These are phyloP conservation scores for Rhadina sibilatrix DNA, from an alignment of 2,113 vertebrate genomes.

Conservation along the genomic window DNA sequence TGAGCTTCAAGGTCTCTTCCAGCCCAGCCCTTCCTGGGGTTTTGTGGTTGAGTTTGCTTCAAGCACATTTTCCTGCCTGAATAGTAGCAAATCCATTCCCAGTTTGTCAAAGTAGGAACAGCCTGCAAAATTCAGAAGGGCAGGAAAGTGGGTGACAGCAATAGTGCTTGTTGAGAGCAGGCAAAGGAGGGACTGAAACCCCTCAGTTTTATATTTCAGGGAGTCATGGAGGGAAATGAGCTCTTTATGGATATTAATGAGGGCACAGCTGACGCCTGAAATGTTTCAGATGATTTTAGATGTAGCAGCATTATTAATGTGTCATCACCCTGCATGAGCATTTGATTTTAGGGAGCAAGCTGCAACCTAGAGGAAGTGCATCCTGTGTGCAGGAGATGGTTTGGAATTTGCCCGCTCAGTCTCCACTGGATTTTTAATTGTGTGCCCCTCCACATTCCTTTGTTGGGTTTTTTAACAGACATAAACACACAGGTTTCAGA, in stretches of 20 bases:
- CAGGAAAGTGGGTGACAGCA: background rate
- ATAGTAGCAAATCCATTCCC: background rate
- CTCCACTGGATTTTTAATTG: background rate
- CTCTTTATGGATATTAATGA: slow-evolving; percentile 6
- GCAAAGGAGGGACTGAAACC: background rate
- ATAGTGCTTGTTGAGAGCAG: background rate
- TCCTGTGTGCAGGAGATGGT: background rate
- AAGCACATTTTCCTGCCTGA: fast-evolving
- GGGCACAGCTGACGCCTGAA: background rate
- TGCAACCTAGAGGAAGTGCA: background rate
- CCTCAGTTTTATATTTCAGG: background rate
- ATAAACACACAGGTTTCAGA: background rate
- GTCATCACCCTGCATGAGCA: background rate
- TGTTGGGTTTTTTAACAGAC: background rate
- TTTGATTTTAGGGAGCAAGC: background rate
- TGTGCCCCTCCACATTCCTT: background rate
- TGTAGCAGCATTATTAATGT: slow-evolving; percentile 14
- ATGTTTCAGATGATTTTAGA: background rate
- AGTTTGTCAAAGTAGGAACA: background rate
- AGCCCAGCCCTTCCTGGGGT: background rate
- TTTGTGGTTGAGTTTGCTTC: background rate
- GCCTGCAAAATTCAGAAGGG: background rate
- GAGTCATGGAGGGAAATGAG: background rate
- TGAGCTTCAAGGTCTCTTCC: background rate
- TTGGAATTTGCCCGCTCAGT: background rate